Evolutionary conservation across 2,888 invertebrate genomes (phyloP).

Genomic region (Bellardia pandia): DNA sequence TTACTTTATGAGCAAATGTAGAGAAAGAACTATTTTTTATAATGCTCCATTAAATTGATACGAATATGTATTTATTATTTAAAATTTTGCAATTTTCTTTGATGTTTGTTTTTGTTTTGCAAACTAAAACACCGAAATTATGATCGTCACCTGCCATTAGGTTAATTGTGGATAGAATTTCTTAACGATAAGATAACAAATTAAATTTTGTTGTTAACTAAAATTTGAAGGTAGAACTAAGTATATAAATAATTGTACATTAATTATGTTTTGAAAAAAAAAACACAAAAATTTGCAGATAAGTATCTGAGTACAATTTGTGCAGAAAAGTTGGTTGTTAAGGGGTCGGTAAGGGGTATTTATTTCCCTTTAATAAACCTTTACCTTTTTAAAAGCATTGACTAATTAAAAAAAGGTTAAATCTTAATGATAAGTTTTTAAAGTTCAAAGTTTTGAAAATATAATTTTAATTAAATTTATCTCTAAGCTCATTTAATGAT

Average conservation of each 20-base stretch:
- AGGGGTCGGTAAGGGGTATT: background rate
- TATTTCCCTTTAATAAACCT: background rate
- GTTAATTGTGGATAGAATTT: conserved; percentile 1
- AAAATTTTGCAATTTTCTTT: background rate
- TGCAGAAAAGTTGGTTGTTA: background rate
- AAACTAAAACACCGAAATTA: conserved; percentile 8
- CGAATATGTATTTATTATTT: background rate
- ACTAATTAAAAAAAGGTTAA: background rate
- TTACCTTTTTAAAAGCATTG: background rate
- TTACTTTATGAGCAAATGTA: no score
- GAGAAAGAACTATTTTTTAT: no score
- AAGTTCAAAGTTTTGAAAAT: conserved; percentile 11
- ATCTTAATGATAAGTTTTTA: background rate
- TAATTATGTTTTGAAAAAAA: background rate
- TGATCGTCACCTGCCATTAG: background rate
- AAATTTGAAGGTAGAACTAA: background rate
- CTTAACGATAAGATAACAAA: conserved; percentile 47
- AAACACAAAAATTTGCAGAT: background rate
- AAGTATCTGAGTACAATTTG: background rate
- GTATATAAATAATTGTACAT: background rate
- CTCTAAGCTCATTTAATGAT: background rate
- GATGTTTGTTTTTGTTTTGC: background rate
- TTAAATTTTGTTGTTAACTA: background rate
- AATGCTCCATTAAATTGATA: background rate
- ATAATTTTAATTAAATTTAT: conserved; percentile 1